Evolutionary conservation across 2,797 vertebrate genomes (phyloP), one percentile per base, ranked within the genome.

Genomic region (Gallinago nigripennis): DNA sequence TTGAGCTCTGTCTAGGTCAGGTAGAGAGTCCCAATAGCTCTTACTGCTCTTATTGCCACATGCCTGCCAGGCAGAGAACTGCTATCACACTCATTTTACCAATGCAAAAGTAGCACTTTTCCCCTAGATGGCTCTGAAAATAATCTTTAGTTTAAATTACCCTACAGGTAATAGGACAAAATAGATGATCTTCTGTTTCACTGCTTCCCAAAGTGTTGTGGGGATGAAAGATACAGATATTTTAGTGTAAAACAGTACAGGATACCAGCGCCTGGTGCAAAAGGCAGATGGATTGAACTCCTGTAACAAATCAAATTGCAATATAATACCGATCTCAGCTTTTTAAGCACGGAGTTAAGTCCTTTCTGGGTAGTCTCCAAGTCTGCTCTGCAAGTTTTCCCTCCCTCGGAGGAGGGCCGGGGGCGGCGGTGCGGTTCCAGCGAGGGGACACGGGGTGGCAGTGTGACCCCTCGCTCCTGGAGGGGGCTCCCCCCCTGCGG

Each of bases 391-490:
- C 15, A 7, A 35, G 43, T 9, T 12, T 19, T 2, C 2, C 16
- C 11, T 11, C 6, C 31, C 16, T 0, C 0, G 78, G 28, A n/a
- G 57, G 25, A 2, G 78, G 9, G 43, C 0, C 5, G 0, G 2
- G 37, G 43, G 21, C 11, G 70, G 60, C 2, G 5, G 6, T 72
- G 94, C 45, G 12, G 16, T 94, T 87, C 51, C 43, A 3, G 16
- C 3, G 0, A 5, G 53, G 37, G 43, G 51, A 79, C 96, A 30
- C 60, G 81, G 39, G 96, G 89, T 91, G 96, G 91, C 96, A 46
- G 4, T 82, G 91, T 18, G 82, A 35, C 25, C 60, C 30, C 68
- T 82, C 64, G 18, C 61, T 91, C 41, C 54, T 24, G 8, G 10
- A 1, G 7, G 30, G n/a, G 54, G 9, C 33, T 11, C 6, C 13